Evolutionary conservation across 2,888 invertebrate species (phyloP), one percentile per base, ranked within the genome.

Genomic region (Tiliacea citrago): DNA sequence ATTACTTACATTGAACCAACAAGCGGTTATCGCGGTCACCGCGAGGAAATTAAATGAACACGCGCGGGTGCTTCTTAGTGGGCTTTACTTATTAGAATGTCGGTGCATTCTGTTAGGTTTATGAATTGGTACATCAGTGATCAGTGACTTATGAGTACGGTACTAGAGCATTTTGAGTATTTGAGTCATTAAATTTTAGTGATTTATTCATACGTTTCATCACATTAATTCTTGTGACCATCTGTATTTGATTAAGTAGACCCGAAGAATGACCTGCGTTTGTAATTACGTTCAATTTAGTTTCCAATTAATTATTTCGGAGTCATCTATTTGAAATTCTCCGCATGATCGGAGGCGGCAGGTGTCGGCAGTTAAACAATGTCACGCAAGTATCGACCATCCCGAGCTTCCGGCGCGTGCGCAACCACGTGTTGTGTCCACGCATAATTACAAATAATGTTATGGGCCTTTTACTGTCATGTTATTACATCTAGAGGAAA

Each of bases 1-100:
- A 94, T 94, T 94, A 94, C 92, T 91, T 86, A 90, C 93, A 92
- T 91, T 91, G 91, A 91, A 92, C 91, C 92, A 93, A 94, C 94
- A 92, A 92, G 93, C 93, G 89, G 92, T 92, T 91, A 91, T 91
- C 87, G 93, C 92, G 93, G 92, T 92, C 92, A 93, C 86, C 81
- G 91, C 88, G 90, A 93, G 93, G 92, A 94, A 94, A 95, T 94
- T 93, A 93, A 94, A 93, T 92, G 91, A 93, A 89, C 90, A 90
- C 89, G 88, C 90, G 88, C 90, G 82, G 89, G 88, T 90, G 88
- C 89, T 86, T 90, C 90, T 91, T 84, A 79, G 84, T 85, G 81
- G 65, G 85, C 85, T 88, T 87, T 88, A 91, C 90, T 90, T 89
- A 90, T 90, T 90, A 88, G 87, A 87, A 87, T 80, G 85, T 75